Evolutionary conservation across 2,113 vertebrate species (phyloP).

Genomic region (Stigmatopora argus): DNA sequence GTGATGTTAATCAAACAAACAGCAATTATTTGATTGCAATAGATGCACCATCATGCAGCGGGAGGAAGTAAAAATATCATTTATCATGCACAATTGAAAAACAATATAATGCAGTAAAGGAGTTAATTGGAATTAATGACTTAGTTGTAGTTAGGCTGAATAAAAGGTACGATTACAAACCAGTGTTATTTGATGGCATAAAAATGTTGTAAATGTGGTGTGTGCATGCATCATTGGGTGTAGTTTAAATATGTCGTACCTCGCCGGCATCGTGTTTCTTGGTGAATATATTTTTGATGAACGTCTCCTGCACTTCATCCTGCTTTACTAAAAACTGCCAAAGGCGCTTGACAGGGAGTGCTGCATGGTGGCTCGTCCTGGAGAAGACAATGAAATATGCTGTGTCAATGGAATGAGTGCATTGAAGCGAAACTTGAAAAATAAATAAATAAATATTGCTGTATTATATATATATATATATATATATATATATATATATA

Average conservation of each 20-base stretch:
- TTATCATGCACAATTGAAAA: slow-evolving; percentile 32
- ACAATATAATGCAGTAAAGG: slow-evolving; percentile 9
- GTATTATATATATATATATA: too few relatives aligned
- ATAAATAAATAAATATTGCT: slow-evolving; percentile 3
- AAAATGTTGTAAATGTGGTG: slow-evolving; percentile 10
- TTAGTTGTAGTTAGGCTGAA: slow-evolving; percentile 18
- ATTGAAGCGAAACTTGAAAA: slow-evolving; percentile 19
- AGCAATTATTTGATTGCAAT: slow-evolving; percentile 42
- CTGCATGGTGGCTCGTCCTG: slow-evolving; percentile 80
- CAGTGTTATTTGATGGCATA: slow-evolving; percentile 37
- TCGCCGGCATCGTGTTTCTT: slow-evolving; percentile 82
- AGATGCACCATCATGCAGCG: slow-evolving; percentile 28
- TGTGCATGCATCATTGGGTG: neutral
- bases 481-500: too few relatives aligned
- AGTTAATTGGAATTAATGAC: slow-evolving; percentile 17
- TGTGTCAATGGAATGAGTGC: slow-evolving; percentile 10
- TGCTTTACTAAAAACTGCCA: slow-evolving; percentile 96
- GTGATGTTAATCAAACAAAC: slow-evolving; percentile 57
- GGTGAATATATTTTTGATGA: slow-evolving; percentile 93
- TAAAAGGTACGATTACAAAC: slow-evolving; percentile 21
- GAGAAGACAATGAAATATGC: slow-evolving; percentile 9
- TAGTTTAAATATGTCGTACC: slow-evolving; percentile 63
- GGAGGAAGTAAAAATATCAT: slow-evolving; percentile 19
- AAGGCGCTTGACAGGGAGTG: slow-evolving; percentile 85
- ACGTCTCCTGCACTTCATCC: slow-evolving; percentile 92